Conservation (phyloP, 2,113 vertebrate genomes). For the Halichoerus grypus region DNA sequence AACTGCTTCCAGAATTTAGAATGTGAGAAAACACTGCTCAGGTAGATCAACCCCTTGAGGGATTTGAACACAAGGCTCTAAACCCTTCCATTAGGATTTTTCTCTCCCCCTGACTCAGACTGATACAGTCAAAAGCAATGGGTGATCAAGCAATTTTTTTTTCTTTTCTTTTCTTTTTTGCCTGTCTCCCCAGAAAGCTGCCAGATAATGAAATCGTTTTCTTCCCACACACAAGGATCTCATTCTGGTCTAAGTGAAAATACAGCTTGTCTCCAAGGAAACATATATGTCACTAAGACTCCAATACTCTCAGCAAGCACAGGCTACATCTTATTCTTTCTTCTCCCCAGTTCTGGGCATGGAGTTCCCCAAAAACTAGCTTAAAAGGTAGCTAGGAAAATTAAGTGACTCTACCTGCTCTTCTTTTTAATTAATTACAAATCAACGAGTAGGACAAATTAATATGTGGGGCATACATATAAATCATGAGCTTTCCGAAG, state of each 20-base stretch:
- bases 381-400: not conserved
- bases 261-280: slow-evolving; percentile 79
- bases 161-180: not conserved
- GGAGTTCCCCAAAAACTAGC: not conserved
- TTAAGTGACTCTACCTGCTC: not conserved
- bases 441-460: not conserved
- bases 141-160: not conserved
- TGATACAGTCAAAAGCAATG: not conserved
- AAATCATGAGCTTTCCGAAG: not conserved
- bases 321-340: not conserved
- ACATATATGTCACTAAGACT: slow-evolving; percentile 59
- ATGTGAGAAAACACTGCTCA: not conserved
- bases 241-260: slow-evolving; percentile 71
- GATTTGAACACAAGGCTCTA: not conserved
- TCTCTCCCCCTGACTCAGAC: not conserved
- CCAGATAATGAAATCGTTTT: slow-evolving; percentile 67
- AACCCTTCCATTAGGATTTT: not conserved
- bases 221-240: slow-evolving; percentile 72
- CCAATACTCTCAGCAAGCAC: slow-evolving; percentile 4
- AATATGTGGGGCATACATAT: not conserved
- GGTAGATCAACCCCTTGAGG: accelerated
- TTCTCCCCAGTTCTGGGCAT: not conserved
- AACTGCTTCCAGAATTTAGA: not conserved
- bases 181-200: slow-evolving; percentile 56
- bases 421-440: slow-evolving; percentile 16